A percentile compares a stretch with the other conserved stretches of the same genome.
Evolutionary conservation across 2,797 vertebrate genomes (phyloP).

Genomic region (Macropus fuliginosus): DNA sequence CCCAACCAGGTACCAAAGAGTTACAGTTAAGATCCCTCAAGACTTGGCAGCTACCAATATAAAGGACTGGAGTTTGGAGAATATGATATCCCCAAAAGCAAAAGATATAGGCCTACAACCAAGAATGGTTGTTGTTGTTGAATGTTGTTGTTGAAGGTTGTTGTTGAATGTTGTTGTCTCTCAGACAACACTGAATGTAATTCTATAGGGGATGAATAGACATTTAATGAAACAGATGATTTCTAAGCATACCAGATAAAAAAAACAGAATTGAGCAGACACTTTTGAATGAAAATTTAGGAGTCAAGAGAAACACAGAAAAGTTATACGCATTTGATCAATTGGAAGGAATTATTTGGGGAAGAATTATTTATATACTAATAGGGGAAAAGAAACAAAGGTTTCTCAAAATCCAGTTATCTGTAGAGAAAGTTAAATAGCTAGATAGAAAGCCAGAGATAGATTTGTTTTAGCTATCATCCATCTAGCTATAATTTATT

Average conservation of each 20-base stretch:
- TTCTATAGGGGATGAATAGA: background rate
- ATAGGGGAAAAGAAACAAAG: background rate
- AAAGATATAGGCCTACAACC: background rate
- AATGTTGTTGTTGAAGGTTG: no score
- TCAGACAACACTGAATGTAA: background rate
- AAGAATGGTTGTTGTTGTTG: background rate
- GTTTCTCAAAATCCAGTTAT: background rate
- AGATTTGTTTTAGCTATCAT: background rate
- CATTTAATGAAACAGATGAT: background rate
- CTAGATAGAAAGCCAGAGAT: background rate
- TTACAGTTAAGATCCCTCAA: background rate
- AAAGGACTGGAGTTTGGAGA: background rate
- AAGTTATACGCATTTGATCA: background rate
- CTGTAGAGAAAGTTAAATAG: background rate
- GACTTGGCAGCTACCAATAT: background rate
- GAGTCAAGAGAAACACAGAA: background rate
- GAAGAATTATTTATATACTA: background rate
- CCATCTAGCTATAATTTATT: background rate
- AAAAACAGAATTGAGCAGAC: background rate
- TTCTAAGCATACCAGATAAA: background rate
- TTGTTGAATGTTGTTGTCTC: background rate
- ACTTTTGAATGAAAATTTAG: background rate
- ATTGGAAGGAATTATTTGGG: background rate
- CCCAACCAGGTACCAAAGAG: background rate
- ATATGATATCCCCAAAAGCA: background rate